Evolutionary conservation across 1,140 invertebrate genomes (phyloP), one percentile per base, ranked within the genome.

Genomic region (Neuroterus valhalla): DNA sequence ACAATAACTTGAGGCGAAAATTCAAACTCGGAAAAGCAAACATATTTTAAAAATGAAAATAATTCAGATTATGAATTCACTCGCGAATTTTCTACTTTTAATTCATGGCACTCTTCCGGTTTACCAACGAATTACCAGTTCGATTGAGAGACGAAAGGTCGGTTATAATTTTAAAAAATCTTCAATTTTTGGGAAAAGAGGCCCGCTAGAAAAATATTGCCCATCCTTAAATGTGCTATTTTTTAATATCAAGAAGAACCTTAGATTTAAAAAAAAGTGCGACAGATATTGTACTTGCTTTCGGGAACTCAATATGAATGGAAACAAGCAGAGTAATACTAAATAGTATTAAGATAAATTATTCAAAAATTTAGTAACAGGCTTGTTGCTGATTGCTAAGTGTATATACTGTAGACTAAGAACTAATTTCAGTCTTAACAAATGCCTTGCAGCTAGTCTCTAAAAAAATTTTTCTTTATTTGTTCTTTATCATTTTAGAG

Each of bases 341-440:
- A 81, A 76, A 75, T 73, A 21, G 31, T 72, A 80, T 75, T 69
- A 66, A 76, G 72, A 78, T 23, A 75, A 75, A 55, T 77, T 77
- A 78, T 43, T 66, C 46, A 75, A 78, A 72, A 50, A 68, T 76
- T 77, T 76, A 83, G 46, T 69, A 76, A 77, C 76, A 75, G 71
- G 78, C 78, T 80, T 76, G 73, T 71, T 84, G 72, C 82, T 80
- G 81, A 79, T 87, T 84, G 82, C 73, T 85, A 78, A 77, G 79
- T 88, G 86, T 88, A 88, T 82, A 88, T 88, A 88, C 81, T 87
- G 83, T 88, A 87, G 85, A 81, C 87, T 86, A 88, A 83, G 81
- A 72, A 79, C 46, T 43, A 55, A 48, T 62, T 62, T 62, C 55
- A 62, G 31, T 62, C 26, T 62, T 14, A 62, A 62, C 12, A n/a